These are phyloP conservation scores for Pocillopora grandis DNA, from an alignment of 92 coral and sea anemone species.

Conservation along the genomic window DNA sequence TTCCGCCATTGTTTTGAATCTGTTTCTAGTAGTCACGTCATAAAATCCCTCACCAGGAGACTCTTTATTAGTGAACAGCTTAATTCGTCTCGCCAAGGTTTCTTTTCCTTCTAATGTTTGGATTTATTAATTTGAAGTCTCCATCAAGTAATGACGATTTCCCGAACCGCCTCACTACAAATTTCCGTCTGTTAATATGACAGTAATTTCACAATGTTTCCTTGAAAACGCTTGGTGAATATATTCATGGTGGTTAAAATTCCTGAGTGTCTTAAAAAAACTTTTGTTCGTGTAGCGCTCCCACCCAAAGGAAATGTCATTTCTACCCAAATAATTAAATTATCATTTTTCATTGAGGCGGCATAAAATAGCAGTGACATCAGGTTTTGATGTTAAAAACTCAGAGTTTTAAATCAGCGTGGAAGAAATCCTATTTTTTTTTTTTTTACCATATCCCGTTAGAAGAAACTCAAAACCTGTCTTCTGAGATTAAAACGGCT, in stretches of 20 bases:
- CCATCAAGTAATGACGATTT: neutral
- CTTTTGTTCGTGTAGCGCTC: neutral
- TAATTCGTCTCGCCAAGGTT: neutral
- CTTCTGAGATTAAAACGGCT: neutral
- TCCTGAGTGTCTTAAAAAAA: neutral
- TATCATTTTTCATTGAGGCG: neutral
- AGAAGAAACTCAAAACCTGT: neutral
- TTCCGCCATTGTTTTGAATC: conserved; percentile 11
- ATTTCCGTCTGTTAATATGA: neutral
- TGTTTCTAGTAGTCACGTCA: conserved; percentile 20
- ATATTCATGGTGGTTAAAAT: conserved; percentile 9
- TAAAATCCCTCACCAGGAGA: neutral
- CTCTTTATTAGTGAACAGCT: neutral
- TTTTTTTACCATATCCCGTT: neutral
- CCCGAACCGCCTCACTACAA: neutral
- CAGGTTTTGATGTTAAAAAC: neutral
- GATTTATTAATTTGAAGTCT: neutral
- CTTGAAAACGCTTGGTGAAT: conserved; percentile 1
- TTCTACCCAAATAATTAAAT: too few relatives aligned
- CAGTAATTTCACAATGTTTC: neutral
- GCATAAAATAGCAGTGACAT: conserved; percentile 14
- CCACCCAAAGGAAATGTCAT: neutral
- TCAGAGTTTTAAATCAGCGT: neutral
- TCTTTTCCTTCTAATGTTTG: neutral
- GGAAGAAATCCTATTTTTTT: neutral